Percentiles rank a stretch among this genome's conserved stretches.
Conservation (phyloP, 1,140 invertebrate species). For the Amyelois transitella region DNA sequence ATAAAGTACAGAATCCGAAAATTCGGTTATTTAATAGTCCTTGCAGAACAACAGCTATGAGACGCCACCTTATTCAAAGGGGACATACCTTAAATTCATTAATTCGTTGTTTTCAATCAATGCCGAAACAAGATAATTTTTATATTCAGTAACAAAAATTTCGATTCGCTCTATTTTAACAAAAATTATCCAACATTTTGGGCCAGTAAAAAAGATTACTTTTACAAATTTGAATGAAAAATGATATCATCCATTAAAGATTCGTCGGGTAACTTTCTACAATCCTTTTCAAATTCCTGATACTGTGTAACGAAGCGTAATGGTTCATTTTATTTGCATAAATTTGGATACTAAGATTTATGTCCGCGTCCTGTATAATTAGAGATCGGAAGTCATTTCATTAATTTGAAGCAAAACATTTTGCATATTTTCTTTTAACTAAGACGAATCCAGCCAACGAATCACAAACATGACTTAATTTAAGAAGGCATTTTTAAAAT, state of each 20-base stretch:
- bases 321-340: slow-evolving; percentile 64
- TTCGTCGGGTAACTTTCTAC: slow-evolving; percentile 35
- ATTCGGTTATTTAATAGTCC: too few species aligned
- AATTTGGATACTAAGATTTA: slow-evolving; percentile 55
- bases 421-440: neutral
- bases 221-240: slow-evolving; percentile 28
- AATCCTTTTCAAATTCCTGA: slow-evolving; percentile 45
- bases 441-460: neutral
- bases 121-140: too few species aligned
- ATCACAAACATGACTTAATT: neutral
- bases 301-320: slow-evolving; percentile 60
- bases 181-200: neutral
- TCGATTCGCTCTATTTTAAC: too few species aligned
- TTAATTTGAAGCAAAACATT: slow-evolving; percentile 12
- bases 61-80: too few species aligned
- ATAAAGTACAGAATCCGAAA: too few species aligned
- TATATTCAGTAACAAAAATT: too few species aligned
- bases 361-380: slow-evolving; percentile 44
- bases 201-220: neutral
- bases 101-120: too few species aligned
- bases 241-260: slow-evolving; percentile 40
- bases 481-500: too few species aligned
- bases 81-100: too few species aligned
- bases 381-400: slow-evolving; percentile 30
- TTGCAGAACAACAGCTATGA: too few species aligned